A percentile compares a stretch with the other conserved stretches of the same genome.
Evolutionary conservation across 2,797 vertebrate genomes (phyloP).

Genomic region (Enteromius afrohamiltoni): DNA sequence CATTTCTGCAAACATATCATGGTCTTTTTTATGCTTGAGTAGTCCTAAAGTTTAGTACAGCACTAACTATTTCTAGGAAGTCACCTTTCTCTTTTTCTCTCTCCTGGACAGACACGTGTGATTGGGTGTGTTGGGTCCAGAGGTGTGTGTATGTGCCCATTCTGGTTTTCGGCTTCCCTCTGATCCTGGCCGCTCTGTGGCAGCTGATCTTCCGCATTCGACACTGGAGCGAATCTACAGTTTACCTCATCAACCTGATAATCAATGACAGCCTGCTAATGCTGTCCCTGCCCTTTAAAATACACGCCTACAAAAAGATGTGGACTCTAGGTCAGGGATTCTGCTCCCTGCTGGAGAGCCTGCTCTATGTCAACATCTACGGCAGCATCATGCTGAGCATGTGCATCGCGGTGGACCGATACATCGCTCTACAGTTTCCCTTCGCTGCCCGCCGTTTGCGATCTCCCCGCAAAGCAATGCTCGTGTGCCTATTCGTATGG

Average conservation of each 20-base stretch:
- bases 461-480: conserved; percentile 69
- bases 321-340: conserved; percentile 67
- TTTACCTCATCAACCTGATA: conserved; percentile 74
- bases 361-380: conserved; percentile 79
- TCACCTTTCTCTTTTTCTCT: conserved; percentile 12
- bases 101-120: conserved; percentile 44
- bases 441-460: conserved; percentile 62
- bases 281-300: conserved; percentile 79
- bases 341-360: conserved; percentile 75
- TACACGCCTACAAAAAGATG: conserved; percentile 64
- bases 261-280: conserved; percentile 76
- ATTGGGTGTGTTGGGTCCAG: conserved; percentile 65
- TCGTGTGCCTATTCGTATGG: conserved; percentile 68
- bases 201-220: conserved; percentile 69
- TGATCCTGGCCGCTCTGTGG: conserved; percentile 72
- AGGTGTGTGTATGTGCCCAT: conserved; percentile 70
- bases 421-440: conserved; percentile 68
- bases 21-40: background rate
- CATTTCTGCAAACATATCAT: background rate
- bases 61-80: background rate
- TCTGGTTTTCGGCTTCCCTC: conserved; percentile 69
- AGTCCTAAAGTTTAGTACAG: background rate
- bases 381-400: conserved; percentile 77
- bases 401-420: conserved; percentile 74
- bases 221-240: conserved; percentile 70